Evolutionary conservation across 2,113 vertebrate genomes (phyloP).

Genomic region (Dipodomys merriami): DNA sequence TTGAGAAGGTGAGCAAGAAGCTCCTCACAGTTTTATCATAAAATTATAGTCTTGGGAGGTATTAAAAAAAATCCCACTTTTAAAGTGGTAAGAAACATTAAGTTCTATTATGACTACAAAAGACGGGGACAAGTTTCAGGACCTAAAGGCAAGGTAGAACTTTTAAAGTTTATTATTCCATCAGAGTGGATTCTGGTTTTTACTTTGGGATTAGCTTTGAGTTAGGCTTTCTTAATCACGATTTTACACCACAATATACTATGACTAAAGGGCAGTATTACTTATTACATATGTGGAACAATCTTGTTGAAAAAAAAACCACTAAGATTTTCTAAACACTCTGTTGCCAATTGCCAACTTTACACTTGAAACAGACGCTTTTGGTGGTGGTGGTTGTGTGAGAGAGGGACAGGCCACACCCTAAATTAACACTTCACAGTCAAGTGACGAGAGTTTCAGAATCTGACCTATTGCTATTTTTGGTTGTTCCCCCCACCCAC

Average conservation of each 20-base stretch:
- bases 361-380: not conserved
- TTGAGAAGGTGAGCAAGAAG: not conserved
- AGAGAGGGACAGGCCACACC: constrained; percentile 73
- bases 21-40: not conserved
- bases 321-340: not conserved
- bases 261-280: not conserved
- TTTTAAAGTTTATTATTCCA: not conserved
- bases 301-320: not conserved
- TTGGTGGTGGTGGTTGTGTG: not conserved
- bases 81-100: too few species aligned
- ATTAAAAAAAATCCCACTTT: not conserved
- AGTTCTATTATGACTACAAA: not conserved
- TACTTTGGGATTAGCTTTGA: not conserved
- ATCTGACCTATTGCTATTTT: constrained; percentile 43
- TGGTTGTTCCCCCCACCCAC: not conserved
- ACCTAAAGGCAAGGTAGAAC: constrained; percentile 5
- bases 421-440: constrained; percentile 17
- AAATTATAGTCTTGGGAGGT: not conserved
- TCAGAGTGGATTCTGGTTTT: not conserved
- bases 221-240: not conserved
- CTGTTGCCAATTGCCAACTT: not conserved
- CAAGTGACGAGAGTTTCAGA: constrained; percentile 65
- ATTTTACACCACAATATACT: not conserved
- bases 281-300: not conserved
- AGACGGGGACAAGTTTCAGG: not conserved